phyloP scores from a whole-genome alignment of 2,888 invertebrate genomes.

The Drosophila nigricruria region DNA sequence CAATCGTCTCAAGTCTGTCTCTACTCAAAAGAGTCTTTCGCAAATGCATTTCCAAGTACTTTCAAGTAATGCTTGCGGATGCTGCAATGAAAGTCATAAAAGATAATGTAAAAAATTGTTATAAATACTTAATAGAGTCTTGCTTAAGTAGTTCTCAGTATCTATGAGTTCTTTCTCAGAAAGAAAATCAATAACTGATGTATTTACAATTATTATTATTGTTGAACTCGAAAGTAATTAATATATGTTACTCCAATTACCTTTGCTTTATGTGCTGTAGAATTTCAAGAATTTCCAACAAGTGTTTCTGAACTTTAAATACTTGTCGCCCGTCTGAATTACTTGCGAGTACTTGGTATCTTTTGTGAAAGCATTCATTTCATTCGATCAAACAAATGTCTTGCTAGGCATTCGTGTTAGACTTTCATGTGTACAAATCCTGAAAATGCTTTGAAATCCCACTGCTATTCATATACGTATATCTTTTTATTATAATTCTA shows the following conservation, averaged over 20 bases:
- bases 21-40: constrained; percentile 6
- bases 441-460: background rate
- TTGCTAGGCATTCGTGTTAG: background rate
- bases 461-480: background rate
- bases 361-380: background rate
- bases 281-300: background rate
- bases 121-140: background rate
- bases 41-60: constrained; percentile 11
- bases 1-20: constrained; percentile 14
- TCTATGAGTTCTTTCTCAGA: background rate
- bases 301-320: background rate
- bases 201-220: no score
- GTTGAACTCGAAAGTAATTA: background rate
- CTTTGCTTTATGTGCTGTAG: background rate
- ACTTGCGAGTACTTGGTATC: background rate
- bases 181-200: background rate
- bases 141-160: background rate
- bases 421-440: background rate
- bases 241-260: background rate
- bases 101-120: background rate
- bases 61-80: background rate
- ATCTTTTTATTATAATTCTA: constrained; percentile 4
- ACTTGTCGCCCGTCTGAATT: background rate
- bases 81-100: background rate
- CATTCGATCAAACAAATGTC: background rate